Evolutionary conservation across 2,113 vertebrate species (phyloP).

Genomic region (Sakesphorus luctuosus): DNA sequence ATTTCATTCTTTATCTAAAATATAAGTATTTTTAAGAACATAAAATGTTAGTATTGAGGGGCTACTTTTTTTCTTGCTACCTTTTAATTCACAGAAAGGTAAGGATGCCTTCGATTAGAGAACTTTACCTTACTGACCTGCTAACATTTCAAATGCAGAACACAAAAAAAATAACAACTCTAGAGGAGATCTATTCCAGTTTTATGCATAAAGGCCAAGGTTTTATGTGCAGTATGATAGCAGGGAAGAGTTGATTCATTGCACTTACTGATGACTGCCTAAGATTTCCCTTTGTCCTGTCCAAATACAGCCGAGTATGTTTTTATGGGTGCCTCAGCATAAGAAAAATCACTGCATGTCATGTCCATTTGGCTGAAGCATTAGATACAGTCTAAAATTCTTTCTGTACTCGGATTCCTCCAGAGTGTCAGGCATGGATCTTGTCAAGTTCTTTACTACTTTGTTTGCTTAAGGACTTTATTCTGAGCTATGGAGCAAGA

Average conservation of each 20-base stretch:
- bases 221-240: background rate
- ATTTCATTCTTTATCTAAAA: background rate
- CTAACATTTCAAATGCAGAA: background rate
- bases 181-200: background rate
- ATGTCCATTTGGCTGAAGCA: background rate
- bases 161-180: background rate
- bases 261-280: background rate
- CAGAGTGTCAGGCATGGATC: background rate
- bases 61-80: background rate
- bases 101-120: background rate
- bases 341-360: background rate
- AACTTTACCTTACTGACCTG: background rate
- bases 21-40: background rate
- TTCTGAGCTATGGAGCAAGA: background rate
- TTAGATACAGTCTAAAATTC: background rate
- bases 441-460: conserved; percentile 34
- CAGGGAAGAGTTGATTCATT: background rate
- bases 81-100: background rate
- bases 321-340: background rate
- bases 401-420: conserved; percentile 17
- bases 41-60: background rate
- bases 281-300: background rate
- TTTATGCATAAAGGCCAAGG: background rate
- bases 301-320: background rate
- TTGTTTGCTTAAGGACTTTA: conserved; percentile 21